phyloP scores from a whole-genome alignment of 53 echinoderm and acorn worm genomes.

The Stichopus horrens region DNA sequence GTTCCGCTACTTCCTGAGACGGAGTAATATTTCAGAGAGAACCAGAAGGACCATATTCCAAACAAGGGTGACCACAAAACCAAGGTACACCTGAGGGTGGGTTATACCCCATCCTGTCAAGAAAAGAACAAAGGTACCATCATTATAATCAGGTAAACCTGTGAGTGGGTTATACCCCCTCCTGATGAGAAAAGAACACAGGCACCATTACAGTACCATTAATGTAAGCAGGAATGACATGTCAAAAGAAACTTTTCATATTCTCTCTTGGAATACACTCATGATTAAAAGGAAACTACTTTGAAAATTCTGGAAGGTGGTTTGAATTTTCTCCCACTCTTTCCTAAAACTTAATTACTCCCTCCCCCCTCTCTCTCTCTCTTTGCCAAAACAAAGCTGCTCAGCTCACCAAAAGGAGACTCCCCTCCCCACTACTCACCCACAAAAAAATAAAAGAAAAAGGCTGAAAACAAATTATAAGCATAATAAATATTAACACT shows the following conservation, averaged over 20 bases:
- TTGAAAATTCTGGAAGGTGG: no score
- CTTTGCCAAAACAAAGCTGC: no score
- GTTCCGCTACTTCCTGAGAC: constrained; percentile 20
- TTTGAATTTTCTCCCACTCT: no score
- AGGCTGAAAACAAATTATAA: no score
- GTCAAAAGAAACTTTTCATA: not conserved
- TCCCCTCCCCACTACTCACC: no score
- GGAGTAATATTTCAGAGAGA: constrained; percentile 66
- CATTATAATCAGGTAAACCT: constrained; percentile 60
- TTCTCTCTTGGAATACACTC: not conserved
- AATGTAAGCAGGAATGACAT: not conserved
- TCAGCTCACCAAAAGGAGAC: no score
- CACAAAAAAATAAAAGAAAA: no score
- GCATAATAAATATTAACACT: no score
- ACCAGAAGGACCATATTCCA: constrained; percentile 73
- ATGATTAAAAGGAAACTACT: not conserved
- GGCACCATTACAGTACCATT: not conserved
- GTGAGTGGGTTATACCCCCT: constrained; percentile 80
- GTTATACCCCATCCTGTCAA: constrained; percentile 86
- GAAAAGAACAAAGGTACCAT: not conserved
- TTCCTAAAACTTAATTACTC: no score
- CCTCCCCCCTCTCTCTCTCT: no score
- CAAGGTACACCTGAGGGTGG: constrained; percentile 80
- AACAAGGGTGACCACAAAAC: constrained; percentile 77
- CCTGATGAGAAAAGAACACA: constrained; percentile 52